phyloP scores from a whole-genome alignment of 2,113 vertebrate species.

The Globicephala melas region DNA sequence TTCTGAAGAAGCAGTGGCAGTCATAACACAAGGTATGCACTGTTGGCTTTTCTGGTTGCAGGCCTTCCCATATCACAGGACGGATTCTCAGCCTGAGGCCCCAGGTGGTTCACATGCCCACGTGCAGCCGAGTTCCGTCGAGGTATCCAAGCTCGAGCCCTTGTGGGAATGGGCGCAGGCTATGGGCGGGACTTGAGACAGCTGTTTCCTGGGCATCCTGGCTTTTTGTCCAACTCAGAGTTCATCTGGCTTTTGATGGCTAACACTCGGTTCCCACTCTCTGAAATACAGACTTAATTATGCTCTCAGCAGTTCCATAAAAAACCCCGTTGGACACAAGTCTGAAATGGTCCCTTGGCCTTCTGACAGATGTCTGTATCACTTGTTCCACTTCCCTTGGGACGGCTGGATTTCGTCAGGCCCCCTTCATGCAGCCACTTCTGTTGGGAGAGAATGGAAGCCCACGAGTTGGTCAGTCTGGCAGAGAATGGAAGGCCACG shows the following conservation, averaged over 20 bases:
- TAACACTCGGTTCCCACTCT: no score
- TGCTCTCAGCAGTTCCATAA: neutral
- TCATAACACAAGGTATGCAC: neutral
- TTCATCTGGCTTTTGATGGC: neutral
- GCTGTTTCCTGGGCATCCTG: neutral
- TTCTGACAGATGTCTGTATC: slow-evolving; percentile 11
- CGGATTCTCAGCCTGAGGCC: rapidly evolving
- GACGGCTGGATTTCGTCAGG: neutral
- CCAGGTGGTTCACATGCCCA: neutral
- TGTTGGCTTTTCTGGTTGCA: neutral
- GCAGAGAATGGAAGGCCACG: neutral
- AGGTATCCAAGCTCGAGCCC: rapidly evolving
- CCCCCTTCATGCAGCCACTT: neutral
- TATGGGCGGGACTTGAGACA: neutral
- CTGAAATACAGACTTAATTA: neutral
- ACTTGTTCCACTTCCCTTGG: neutral
- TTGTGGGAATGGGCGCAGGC: neutral
- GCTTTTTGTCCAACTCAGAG: neutral
- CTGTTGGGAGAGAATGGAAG: neutral
- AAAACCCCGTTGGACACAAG: neutral
- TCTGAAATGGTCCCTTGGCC: neutral
- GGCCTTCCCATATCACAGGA: neutral
- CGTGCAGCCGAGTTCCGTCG: neutral
- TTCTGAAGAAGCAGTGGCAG: neutral
- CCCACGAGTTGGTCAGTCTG: neutral